Base-by-base conservation (phyloP, 2,888 invertebrate genomes). In the Pollenia griseotomentosa region DNA sequence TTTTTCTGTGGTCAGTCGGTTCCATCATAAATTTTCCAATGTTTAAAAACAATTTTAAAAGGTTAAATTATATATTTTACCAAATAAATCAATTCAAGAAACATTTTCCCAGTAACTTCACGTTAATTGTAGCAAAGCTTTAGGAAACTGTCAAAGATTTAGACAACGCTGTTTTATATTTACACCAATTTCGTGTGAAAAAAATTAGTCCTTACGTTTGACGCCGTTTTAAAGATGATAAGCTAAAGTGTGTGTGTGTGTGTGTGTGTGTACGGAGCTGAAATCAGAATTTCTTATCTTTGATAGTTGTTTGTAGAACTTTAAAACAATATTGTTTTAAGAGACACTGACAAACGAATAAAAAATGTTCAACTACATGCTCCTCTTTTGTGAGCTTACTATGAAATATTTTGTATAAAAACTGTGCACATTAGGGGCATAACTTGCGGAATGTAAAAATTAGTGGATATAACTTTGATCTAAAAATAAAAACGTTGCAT, bases 211-310 rank as follows among this genome's bases (percentile, higher is more conserved):
- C 33, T 78, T 40, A 19, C 44, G 23, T 55, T 73, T 61, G 48
- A 9, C 16, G 44, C 42, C 53, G 44, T 80, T n/a, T 65, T 16
- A 57, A 53, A 59, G 66, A 48, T 61, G 74, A 59, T 66, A 59
- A 80, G 61, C 44, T 73, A 74, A 53, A 70, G 16, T n/a, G 9
- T 2, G n/a, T 53, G n/a, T n/a, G 16, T 53, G 0, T 53, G 16
- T 53, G 16, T 16, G 19, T 10, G 12, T 23, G 23, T 55, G 42
- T 53, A 44, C 11, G 42, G n/a, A 80, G 53, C 44, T 53, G 53
- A 80, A 61, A 83, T 23, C 51, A 70, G 53, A n/a, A 75, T 75
- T 61, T 70, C 48, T 80, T 81, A 77, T 81, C 80, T 81, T 51
- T 63, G 63, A 42, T 71, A 70, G 63, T 80, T 48, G 23, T 81